Conservation (phyloP, 2,113 vertebrate species). For the Aspidoscelis tigris region DNA sequence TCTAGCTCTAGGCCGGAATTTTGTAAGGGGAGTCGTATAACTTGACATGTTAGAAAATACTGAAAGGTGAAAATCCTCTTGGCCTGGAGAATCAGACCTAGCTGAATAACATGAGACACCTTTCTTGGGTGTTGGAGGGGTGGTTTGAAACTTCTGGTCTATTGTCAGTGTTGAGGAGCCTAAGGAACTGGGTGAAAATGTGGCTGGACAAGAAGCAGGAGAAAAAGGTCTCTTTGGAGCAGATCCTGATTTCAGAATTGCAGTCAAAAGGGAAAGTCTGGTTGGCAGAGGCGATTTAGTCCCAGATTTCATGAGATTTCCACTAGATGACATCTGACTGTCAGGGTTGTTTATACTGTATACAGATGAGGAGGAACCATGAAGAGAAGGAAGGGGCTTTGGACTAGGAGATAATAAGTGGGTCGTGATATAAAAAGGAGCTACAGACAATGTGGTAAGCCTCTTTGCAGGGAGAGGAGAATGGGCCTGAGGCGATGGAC, state of each 20-base stretch:
- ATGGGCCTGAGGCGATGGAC: constrained; percentile 59
- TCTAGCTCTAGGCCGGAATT: neutral
- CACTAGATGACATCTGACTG: constrained; percentile 68
- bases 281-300: constrained; percentile 80
- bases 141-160: constrained; percentile 68
- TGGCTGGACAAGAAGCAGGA: constrained; percentile 78
- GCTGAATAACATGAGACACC: constrained; percentile 67
- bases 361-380: constrained; percentile 78
- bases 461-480: constrained; percentile 73
- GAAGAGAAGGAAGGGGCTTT: constrained; percentile 78
- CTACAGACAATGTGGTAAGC: constrained; percentile 76
- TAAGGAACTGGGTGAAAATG: constrained; percentile 79
- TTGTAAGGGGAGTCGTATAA: constrained; percentile 36
- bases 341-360: constrained; percentile 73
- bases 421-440: constrained; percentile 80
- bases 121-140: constrained; percentile 65
- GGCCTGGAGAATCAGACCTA: constrained; percentile 49
- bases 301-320: constrained; percentile 61
- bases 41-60: constrained; percentile 31
- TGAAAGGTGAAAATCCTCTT: constrained; percentile 49
- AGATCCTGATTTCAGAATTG: constrained; percentile 88
- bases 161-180: constrained; percentile 71
- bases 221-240: constrained; percentile 68
- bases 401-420: constrained; percentile 85
- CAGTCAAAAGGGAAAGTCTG: constrained; percentile 90